Percentiles rank a stretch among this genome's conserved stretches.
Evolutionary conservation across 2,888 invertebrate species (phyloP).

Genomic region (Amiota communis): DNA sequence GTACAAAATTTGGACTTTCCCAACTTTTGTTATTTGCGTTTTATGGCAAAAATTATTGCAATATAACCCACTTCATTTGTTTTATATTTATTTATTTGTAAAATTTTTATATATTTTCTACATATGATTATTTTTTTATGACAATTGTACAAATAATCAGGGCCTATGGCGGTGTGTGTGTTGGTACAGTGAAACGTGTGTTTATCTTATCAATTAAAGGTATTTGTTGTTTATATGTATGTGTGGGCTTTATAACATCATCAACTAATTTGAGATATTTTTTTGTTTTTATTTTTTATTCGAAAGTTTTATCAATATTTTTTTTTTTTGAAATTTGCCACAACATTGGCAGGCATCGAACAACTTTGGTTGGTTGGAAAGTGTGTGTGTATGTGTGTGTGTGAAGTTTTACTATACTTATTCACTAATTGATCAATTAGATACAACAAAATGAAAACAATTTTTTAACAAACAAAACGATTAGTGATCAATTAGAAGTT

Average conservation of each 20-base stretch:
- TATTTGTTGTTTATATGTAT: too few species aligned
- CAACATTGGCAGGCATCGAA: too few species aligned
- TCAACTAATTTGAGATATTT: not conserved
- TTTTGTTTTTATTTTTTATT: constrained; percentile 12
- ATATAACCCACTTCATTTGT: too few species aligned
- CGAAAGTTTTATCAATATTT: constrained; percentile 10
- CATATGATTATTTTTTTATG: not conserved
- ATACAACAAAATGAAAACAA: too few species aligned
- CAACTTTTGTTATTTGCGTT: not conserved
- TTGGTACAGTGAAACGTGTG: constrained; percentile 1
- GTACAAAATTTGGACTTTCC: not conserved
- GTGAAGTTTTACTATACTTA: too few species aligned
- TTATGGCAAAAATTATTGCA: not conserved
- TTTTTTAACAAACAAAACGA: too few species aligned
- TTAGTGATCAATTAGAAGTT: too few species aligned
- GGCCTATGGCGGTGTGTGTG: not conserved
- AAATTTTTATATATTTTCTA: not conserved
- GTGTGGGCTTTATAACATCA: not conserved
- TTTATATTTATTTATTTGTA: constrained; percentile 20
- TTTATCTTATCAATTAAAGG: constrained; percentile 17
- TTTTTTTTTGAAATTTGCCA: not conserved
- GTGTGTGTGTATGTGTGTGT: too few species aligned
- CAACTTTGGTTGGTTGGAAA: too few species aligned
- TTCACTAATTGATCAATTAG: too few species aligned
- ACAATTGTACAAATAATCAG: constrained; percentile 19